Percentiles rank a stretch among this genome's conserved stretches.
Conservation (phyloP, 2,113 vertebrate genomes). For the Pomatorhinus ruficollis region DNA sequence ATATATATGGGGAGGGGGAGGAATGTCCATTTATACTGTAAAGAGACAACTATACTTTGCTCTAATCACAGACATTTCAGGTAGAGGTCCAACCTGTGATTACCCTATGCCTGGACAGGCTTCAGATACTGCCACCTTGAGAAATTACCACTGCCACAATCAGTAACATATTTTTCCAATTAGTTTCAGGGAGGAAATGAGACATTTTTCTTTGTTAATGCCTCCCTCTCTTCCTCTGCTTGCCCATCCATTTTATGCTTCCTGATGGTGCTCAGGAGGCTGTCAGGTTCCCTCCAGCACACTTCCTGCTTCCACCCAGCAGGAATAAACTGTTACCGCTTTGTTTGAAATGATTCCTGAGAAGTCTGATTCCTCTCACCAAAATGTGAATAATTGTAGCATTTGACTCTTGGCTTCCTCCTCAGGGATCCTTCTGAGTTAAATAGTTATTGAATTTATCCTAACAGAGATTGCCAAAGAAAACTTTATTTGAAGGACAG, state of each 20-base stretch:
- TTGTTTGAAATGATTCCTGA: slow-evolving; percentile 46
- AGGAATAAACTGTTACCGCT: slow-evolving; percentile 17
- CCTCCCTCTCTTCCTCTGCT: slow-evolving; percentile 51
- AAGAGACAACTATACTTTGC: not conserved
- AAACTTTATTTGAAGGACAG: slow-evolving; percentile 61
- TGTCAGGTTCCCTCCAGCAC: not conserved
- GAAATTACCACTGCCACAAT: slow-evolving; percentile 41
- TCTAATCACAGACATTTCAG: not conserved
- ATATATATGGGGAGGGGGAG: too few relatives aligned
- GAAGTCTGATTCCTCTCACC: slow-evolving; percentile 36
- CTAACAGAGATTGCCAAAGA: slow-evolving; percentile 54
- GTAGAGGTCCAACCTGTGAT: not conserved
- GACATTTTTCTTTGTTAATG: slow-evolving; percentile 66
- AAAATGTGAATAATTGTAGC: slow-evolving; percentile 57
- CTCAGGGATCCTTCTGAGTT: slow-evolving; percentile 48
- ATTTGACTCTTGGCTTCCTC: slow-evolving; percentile 54
- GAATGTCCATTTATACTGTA: not conserved
- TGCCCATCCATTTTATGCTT: slow-evolving; percentile 48
- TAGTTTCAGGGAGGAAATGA: slow-evolving; percentile 41
- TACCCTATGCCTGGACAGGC: not conserved
- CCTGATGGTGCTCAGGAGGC: slow-evolving; percentile 43
- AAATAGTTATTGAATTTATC: slow-evolving; percentile 62
- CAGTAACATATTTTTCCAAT: slow-evolving; percentile 62
- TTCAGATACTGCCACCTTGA: slow-evolving; percentile 44
- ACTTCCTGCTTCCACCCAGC: slow-evolving; percentile 36